Percentiles rank a stretch among this genome's conserved stretches.
phyloP scores from a whole-genome alignment of 2,113 vertebrate species.

The Pogona vitticeps region DNA sequence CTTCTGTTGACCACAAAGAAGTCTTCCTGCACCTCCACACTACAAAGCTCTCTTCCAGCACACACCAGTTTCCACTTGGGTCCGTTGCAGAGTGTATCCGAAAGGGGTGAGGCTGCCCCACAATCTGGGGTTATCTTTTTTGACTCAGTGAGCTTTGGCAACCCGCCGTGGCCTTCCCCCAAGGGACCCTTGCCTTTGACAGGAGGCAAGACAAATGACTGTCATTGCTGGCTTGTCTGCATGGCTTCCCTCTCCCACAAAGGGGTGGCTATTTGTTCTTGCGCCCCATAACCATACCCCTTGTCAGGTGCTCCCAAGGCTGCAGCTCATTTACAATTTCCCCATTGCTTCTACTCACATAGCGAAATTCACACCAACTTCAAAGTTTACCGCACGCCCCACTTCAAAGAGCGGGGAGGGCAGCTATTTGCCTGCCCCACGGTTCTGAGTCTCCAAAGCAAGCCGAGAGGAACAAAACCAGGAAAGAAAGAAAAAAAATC shows the following conservation, averaged over 20 bases:
- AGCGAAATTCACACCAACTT: constrained; percentile 7
- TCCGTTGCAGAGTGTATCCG: background rate
- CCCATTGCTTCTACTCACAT: fast-evolving
- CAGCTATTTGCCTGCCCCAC: background rate
- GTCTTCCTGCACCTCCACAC: background rate
- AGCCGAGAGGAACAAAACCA: fast-evolving
- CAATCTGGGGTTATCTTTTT: background rate
- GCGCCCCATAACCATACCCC: background rate
- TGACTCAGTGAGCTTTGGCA: background rate
- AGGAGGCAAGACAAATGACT: fast-evolving
- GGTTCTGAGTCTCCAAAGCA: background rate
- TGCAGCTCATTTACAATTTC: fast-evolving
- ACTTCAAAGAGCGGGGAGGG: background rate
- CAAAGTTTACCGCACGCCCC: background rate
- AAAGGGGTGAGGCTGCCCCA: constrained; percentile 7
- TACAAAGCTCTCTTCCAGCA: background rate
- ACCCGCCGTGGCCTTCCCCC: background rate
- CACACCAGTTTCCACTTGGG: background rate
- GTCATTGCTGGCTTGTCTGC: background rate
- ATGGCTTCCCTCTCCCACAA: background rate
- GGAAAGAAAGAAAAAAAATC: background rate
- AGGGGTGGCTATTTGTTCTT: background rate
- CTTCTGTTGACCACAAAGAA: background rate
- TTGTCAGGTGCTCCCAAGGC: constrained; percentile 8
- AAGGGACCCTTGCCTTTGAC: background rate